Base-by-base conservation (phyloP, 2,113 vertebrate species). In the Colinus virginianus region DNA sequence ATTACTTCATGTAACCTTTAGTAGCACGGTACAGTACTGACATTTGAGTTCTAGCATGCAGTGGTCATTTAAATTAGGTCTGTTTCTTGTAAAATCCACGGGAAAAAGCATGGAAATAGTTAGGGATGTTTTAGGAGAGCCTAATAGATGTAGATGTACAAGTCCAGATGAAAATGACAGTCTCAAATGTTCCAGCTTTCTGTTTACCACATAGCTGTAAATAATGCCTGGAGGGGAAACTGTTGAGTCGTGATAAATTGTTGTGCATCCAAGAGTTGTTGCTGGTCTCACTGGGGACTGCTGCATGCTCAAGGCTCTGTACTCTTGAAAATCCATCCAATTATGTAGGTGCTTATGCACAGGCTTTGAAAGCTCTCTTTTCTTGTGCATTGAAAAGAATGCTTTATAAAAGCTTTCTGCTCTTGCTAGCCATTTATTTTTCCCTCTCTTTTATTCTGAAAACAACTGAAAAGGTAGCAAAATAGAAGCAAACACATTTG, bases 181-280 rank as follows among this genome's bases (percentile, higher is more conserved):
- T 83, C 51, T 92, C 43, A 83, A 88, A 87, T 71, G 48, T 64
- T 64, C 90, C 58, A 32, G 40, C 20, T 72, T 88, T 68, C 64
- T 75, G 11, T 88, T 45, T n/a, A 79, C 51, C 82, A 53, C 85
- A 13, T 38, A 75, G 40, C 4, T 93, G 74, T 87, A 78, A 90
- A 93, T 93, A 88, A 78, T 78, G 42, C 93, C 77, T 79, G 28
- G 45, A 85, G 62, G 93, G 53, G 19, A 78, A 94, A 86, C 86
- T 95, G 87, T 84, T 93, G 91, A 93, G 87, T 83, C 0, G 9
- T 95, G 96, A 96, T 96, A 91, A 96, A 95, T 91, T 86, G 91
- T 86, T 91, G 79, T 91, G 93, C 87, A 93, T 94, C 91, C 76
- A 76, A 71, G 90, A 91, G 82, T 94, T 87, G 43, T 94, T 96